phyloP scores from a whole-genome alignment of 2,888 invertebrate species.

The Neoitamus cyanurus region DNA sequence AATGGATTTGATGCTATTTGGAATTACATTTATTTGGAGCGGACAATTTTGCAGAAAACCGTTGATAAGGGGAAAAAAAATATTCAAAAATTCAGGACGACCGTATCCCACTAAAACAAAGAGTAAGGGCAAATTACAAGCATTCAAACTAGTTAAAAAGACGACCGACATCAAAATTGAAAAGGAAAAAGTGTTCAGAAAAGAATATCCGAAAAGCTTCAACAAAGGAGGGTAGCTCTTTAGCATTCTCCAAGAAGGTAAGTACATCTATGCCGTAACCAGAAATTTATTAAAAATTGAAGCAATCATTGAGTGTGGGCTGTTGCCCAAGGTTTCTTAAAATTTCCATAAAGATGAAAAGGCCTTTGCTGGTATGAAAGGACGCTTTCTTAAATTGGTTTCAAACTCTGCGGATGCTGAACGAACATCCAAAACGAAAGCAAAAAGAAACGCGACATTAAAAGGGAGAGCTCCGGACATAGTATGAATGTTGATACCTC shows the following conservation, averaged over 20 bases:
- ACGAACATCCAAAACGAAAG: neutral
- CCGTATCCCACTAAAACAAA: neutral
- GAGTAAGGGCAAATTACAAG: neutral
- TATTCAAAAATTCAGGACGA: neutral
- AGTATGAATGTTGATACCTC: neutral
- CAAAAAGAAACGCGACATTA: neutral
- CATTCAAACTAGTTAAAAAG: neutral
- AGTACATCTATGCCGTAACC: neutral
- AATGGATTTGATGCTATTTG: neutral
- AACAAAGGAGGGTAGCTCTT: neutral
- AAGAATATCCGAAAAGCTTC: neutral
- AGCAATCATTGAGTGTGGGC: neutral
- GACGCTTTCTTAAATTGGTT: neutral
- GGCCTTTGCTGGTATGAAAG: neutral
- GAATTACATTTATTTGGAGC: neutral
- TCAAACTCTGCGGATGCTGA: neutral
- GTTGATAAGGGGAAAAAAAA: neutral
- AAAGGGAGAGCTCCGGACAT: neutral
- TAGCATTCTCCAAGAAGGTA: neutral
- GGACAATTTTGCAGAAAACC: neutral
- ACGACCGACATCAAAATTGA: neutral
- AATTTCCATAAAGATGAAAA: conserved; percentile 1
- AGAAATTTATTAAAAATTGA: conserved; percentile 1
- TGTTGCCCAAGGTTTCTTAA: neutral
- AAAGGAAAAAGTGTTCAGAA: neutral